A percentile compares a stretch with the other conserved stretches of the same genome.
These are phyloP conservation scores for Dastarcus helophoroides DNA, from an alignment of 2,888 invertebrate species.

Conservation along the genomic window DNA sequence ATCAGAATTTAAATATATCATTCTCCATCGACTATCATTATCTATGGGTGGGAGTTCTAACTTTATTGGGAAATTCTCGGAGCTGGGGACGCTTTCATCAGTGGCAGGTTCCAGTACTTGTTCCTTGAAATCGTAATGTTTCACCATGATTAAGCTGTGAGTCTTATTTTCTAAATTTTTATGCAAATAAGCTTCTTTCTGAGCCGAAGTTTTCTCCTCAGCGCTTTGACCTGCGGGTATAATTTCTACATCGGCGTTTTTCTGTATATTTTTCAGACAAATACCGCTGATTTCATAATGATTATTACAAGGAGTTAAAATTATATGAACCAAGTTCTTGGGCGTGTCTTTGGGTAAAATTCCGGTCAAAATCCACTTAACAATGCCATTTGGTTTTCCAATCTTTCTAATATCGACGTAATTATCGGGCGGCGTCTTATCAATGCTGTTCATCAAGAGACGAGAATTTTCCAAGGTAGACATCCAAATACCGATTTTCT, in stretches of 20 bases:
- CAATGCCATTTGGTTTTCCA: constrained; percentile 21
- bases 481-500: constrained; percentile 24
- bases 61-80: constrained; percentile 1
- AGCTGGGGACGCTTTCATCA: no score
- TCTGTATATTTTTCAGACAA: constrained; percentile 23
- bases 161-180: constrained; percentile 7
- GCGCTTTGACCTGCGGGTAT: background rate
- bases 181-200: background rate
- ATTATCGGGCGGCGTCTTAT: constrained; percentile 17
- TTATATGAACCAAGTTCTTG: constrained; percentile 24
- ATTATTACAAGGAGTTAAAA: constrained; percentile 22
- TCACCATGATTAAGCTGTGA: no score
- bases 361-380: constrained; percentile 27
- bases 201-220: background rate
- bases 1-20: constrained; percentile 44
- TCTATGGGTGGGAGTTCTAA: constrained; percentile 4
- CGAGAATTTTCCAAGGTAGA: constrained; percentile 8
- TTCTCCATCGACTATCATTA: constrained; percentile 38
- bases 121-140: no score
- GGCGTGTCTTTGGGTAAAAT: constrained; percentile 19
- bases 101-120: no score
- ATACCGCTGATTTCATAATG: constrained; percentile 31
- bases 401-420: constrained; percentile 22
- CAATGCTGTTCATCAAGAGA: constrained; percentile 18
- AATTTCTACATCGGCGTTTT: background rate